phyloP scores from a whole-genome alignment of 2,113 vertebrate species.

The Plecturocebus donacophilus region DNA sequence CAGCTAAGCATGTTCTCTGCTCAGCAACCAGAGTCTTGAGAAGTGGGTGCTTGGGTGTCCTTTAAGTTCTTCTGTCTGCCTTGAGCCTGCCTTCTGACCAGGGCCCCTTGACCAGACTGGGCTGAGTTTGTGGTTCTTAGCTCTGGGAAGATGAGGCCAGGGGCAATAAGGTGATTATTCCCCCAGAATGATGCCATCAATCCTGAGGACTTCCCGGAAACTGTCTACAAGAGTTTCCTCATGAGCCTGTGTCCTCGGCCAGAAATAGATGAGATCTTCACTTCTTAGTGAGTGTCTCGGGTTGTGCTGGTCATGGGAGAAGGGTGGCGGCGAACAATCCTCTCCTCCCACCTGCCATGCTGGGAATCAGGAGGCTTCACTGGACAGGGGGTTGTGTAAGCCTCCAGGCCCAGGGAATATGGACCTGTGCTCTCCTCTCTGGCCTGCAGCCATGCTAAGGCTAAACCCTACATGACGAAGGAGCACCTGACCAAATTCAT shows the following conservation, averaged over 20 bases:
- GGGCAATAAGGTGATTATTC: background rate
- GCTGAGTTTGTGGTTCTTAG: background rate
- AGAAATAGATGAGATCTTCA: conserved; percentile 98
- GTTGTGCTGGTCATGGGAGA: background rate
- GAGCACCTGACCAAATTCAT: conserved; percentile 96
- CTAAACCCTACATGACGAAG: conserved; percentile 98
- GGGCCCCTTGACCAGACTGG: background rate
- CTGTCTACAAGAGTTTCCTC: conserved; percentile 93
- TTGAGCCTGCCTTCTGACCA: background rate
- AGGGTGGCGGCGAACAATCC: background rate
- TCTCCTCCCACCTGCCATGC: background rate
- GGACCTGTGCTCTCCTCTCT: conserved; percentile 14
- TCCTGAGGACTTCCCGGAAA: conserved; percentile 95
- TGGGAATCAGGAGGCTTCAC: background rate
- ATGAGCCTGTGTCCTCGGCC: conserved; percentile 94
- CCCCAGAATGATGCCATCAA: conserved; percentile 95
- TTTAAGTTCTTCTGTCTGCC: background rate
- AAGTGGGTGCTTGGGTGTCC: background rate
- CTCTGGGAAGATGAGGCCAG: background rate
- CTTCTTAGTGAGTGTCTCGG: conserved; percentile 91
- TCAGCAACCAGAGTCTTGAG: background rate
- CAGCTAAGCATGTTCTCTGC: background rate
- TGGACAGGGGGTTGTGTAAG: background rate
- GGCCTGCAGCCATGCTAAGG: conserved; percentile 87
- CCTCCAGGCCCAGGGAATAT: background rate